A percentile compares a stretch with the other conserved stretches of the same genome.
Evolutionary conservation across 2,888 invertebrate genomes (phyloP).

Genomic region (Drosophila austrosaltans): DNA sequence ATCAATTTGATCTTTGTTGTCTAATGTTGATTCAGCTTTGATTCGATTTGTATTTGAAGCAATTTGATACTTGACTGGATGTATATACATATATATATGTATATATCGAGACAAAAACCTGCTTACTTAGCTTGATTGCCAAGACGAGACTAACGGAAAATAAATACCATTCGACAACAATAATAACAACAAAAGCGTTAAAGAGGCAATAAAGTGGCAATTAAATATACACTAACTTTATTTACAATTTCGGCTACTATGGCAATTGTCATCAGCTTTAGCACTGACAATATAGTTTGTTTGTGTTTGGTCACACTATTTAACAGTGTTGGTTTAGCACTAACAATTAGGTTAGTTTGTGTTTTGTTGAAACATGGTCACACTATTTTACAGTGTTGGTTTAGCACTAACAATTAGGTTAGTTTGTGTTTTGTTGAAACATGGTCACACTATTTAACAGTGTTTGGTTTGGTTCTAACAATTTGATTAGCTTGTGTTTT

Average conservation of each 20-base stretch:
- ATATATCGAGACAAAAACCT: slow-evolving; percentile 26
- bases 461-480: too few relatives aligned
- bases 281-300: background rate
- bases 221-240: slow-evolving; percentile 20
- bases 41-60: slow-evolving; percentile 59
- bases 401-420: too few relatives aligned
- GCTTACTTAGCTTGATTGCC: slow-evolving; percentile 65
- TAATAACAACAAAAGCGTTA: slow-evolving; percentile 19
- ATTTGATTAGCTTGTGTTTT: too few relatives aligned
- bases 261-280: too few relatives aligned
- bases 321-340: background rate
- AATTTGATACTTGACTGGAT: slow-evolving; percentile 38
- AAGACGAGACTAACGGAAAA: slow-evolving; percentile 41
- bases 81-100: slow-evolving; percentile 12
- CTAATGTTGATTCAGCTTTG: background rate
- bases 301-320: background rate
- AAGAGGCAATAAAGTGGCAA: slow-evolving; percentile 28
- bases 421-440: too few relatives aligned
- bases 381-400: background rate
- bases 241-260: background rate
- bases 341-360: too few relatives aligned
- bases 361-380: too few relatives aligned
- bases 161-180: slow-evolving; percentile 2
- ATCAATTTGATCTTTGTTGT: background rate
- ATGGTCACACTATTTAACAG: too few relatives aligned